These are phyloP conservation scores for Solea senegalensis DNA, from an alignment of 2,113 vertebrate species.

Conservation along the genomic window DNA sequence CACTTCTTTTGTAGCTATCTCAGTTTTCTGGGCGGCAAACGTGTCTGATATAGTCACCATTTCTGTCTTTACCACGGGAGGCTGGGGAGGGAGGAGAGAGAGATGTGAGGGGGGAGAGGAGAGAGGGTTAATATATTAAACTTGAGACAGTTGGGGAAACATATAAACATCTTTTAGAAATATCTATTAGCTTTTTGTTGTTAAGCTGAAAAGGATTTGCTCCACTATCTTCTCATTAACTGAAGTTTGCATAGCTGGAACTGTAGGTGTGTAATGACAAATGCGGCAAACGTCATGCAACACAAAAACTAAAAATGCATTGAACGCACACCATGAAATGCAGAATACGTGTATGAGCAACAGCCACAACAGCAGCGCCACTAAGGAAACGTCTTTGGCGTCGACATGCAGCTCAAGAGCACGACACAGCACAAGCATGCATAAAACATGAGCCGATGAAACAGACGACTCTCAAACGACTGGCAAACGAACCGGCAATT, in stretches of 20 bases:
- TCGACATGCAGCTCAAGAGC: conserved; percentile 28
- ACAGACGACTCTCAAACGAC: conserved; percentile 2
- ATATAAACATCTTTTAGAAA: background rate
- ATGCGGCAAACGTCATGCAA: conserved; percentile 28
- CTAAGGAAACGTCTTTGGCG: conserved; percentile 29
- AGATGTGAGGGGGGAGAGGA: conserved; percentile 56
- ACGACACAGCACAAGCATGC: conserved; percentile 37
- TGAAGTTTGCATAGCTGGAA: background rate
- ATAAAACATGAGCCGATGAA: conserved; percentile 19
- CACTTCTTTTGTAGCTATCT: conserved; percentile 98
- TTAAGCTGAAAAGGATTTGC: background rate
- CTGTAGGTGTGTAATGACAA: conserved; percentile 5
- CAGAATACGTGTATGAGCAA: conserved; percentile 1
- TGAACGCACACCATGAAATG: background rate
- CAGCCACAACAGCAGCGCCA: conserved; percentile 26
- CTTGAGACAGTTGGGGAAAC: conserved; percentile 34
- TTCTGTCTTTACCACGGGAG: conserved; percentile 99
- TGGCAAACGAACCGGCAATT: background rate
- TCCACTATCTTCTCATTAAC: background rate
- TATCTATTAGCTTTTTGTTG: background rate
- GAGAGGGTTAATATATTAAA: conserved; percentile 50
- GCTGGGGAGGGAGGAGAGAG: conserved; percentile 84
- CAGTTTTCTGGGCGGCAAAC: conserved; percentile 92
- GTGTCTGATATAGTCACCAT: conserved; percentile 99
- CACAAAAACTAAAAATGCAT: background rate